These are phyloP conservation scores for Stenichneumon culpator DNA, from an alignment of 2,888 invertebrate species.

Conservation along the genomic window DNA sequence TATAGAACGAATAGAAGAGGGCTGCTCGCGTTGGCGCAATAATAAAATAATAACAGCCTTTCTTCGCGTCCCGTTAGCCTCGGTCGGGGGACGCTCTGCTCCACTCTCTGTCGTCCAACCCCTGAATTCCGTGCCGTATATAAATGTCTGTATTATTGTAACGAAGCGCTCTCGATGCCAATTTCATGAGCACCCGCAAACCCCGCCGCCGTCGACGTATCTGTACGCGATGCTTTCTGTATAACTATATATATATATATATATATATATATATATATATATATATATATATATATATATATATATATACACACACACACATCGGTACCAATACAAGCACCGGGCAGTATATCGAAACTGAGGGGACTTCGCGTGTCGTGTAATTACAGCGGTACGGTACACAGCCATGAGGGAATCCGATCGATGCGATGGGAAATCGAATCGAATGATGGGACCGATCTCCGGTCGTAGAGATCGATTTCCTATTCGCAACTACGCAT, in stretches of 20 bases:
- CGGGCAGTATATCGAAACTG: slow-evolving; percentile 11
- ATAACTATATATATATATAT: background rate
- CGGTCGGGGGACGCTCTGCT: slow-evolving; percentile 54
- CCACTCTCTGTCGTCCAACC: slow-evolving; percentile 57
- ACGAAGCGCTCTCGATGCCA: slow-evolving; percentile 79
- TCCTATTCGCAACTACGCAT: slow-evolving; percentile 74
- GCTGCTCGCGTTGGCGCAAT: slow-evolving; percentile 68
- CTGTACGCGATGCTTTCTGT: background rate
- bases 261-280: background rate
- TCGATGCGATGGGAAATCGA: slow-evolving; percentile 70
- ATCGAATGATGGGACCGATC: slow-evolving; percentile 77
- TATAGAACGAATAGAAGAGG: slow-evolving; percentile 58
- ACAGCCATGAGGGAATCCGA: slow-evolving; percentile 44
- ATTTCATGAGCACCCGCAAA: slow-evolving; percentile 74
- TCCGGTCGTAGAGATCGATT: slow-evolving; percentile 77
- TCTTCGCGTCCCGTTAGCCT: slow-evolving; percentile 69
- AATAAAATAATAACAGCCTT: slow-evolving; percentile 71
- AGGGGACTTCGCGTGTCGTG: slow-evolving; percentile 66
- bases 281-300: background rate
- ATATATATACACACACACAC: no score
- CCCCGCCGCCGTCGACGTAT: slow-evolving; percentile 35
- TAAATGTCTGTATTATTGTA: slow-evolving; percentile 84
- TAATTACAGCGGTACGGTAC: slow-evolving; percentile 62
- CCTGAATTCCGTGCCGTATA: slow-evolving; percentile 76
- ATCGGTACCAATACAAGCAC: slow-evolving; percentile 20